Evolutionary conservation across 1,140 invertebrate species (phyloP).

Genomic region (Aphelinus atriplicis): DNA sequence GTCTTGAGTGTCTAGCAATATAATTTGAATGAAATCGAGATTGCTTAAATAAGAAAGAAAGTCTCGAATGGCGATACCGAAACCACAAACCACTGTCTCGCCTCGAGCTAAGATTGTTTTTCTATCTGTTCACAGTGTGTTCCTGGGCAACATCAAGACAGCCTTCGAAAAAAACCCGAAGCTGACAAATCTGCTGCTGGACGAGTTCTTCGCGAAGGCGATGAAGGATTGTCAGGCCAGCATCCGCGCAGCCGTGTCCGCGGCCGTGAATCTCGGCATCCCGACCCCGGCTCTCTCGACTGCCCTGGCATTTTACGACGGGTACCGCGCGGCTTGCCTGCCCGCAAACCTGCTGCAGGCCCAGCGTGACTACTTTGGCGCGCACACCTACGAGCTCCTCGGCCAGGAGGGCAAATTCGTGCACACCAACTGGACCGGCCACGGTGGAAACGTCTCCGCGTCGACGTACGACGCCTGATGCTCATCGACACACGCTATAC

Average conservation of each 20-base stretch:
- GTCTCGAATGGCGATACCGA: no score
- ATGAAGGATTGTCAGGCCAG: constrained; percentile 82
- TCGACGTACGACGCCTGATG: constrained; percentile 91
- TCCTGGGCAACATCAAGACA: constrained; percentile 96
- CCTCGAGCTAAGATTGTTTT: neutral
- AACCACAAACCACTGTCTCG: no score
- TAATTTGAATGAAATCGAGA: constrained; percentile 10
- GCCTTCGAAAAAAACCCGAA: constrained; percentile 94
- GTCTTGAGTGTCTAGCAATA: constrained; percentile 2
- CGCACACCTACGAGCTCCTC: constrained; percentile 96
- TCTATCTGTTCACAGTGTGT: constrained; percentile 73
- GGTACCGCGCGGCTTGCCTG: constrained; percentile 82
- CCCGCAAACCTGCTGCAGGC: constrained; percentile 96
- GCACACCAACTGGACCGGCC: constrained; percentile 99
- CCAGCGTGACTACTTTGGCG: constrained; percentile 98
- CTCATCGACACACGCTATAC: no score
- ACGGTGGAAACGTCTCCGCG: constrained; percentile 95
- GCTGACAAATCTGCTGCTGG: constrained; percentile 90
- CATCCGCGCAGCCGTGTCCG: constrained; percentile 75
- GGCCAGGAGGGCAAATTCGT: constrained; percentile 88
- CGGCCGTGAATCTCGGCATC: constrained; percentile 80
- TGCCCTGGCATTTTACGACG: constrained; percentile 97
- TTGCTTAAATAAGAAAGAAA: no score
- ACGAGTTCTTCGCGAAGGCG: constrained; percentile 92
- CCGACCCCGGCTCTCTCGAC: constrained; percentile 92